Evolutionary conservation across 2,113 vertebrate genomes (phyloP).

Genomic region (Meleagris gallopavo): DNA sequence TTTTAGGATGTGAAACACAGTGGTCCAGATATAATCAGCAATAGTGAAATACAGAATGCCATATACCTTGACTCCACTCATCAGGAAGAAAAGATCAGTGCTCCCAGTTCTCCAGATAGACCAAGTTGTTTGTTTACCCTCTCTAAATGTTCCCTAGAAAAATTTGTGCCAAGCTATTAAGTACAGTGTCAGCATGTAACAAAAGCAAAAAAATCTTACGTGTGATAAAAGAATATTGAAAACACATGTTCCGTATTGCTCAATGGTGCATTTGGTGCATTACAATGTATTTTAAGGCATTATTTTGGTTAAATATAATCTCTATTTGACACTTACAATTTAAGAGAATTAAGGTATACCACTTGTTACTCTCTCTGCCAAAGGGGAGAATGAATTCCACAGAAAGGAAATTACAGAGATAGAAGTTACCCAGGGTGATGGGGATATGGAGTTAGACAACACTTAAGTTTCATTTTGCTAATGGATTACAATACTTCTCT

Average conservation of each 20-base stretch:
- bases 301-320: not conserved
- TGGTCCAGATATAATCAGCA: not conserved
- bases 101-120: not conserved
- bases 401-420: not conserved
- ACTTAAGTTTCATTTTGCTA: not conserved
- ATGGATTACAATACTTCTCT: not conserved
- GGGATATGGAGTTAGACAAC: not conserved
- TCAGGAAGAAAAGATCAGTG: not conserved
- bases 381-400: not conserved
- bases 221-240: not conserved
- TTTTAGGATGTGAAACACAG: not conserved
- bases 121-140: not conserved
- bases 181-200: not conserved
- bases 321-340: not conserved
- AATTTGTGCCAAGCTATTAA: not conserved
- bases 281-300: slow-evolving; percentile 14
- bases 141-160: not conserved
- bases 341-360: not conserved
- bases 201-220: not conserved
- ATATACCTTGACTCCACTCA: not conserved
- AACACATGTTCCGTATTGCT: not conserved
- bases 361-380: not conserved
- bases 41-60: not conserved
- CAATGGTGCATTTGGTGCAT: not conserved
- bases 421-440: not conserved